Evolutionary conservation across 1,140 invertebrate genomes (phyloP).

Genomic region (Drosophila willistoni): DNA sequence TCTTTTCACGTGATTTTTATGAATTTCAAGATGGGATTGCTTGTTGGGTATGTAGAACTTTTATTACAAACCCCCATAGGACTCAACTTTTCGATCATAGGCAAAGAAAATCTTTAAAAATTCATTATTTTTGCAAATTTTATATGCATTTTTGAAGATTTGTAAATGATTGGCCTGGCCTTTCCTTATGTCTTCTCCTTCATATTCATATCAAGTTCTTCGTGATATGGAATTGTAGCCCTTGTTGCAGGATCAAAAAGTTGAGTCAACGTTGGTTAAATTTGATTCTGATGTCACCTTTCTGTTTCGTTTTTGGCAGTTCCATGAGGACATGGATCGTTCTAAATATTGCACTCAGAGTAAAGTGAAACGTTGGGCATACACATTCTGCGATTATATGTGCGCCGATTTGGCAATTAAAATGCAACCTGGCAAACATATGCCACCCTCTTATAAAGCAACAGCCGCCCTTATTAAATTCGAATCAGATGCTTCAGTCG

Average conservation of each 20-base stretch:
- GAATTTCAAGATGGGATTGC: conserved; percentile 60
- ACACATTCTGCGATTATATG: conserved; percentile 66
- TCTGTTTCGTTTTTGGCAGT: conserved; percentile 32
- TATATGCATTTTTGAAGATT: too few species aligned
- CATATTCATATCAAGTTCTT: too few species aligned
- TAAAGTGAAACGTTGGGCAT: conserved; percentile 66
- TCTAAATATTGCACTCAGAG: conserved; percentile 68
- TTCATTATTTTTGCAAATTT: too few species aligned
- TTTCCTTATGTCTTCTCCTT: too few species aligned
- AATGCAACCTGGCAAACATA: conserved; percentile 53
- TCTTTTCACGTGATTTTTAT: conserved; percentile 59
- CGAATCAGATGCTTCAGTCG: not conserved
- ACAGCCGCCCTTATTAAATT: not conserved
- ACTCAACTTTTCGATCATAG: too few species aligned
- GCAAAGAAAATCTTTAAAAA: too few species aligned
- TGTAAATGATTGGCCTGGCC: too few species aligned
- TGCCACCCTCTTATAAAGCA: conserved; percentile 34
- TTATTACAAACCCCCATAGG: too few species aligned
- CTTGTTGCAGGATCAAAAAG: too few species aligned
- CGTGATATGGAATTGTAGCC: too few species aligned
- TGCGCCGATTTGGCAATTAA: conserved; percentile 65
- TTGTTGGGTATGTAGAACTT: conserved; percentile 52
- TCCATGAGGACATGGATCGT: conserved; percentile 66
- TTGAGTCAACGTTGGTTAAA: too few species aligned
- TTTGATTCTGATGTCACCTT: too few species aligned